A percentile compares a stretch with the other conserved stretches of the same genome.
phyloP scores from a whole-genome alignment of 2,113 vertebrate genomes.

The Danio rerio region DNA sequence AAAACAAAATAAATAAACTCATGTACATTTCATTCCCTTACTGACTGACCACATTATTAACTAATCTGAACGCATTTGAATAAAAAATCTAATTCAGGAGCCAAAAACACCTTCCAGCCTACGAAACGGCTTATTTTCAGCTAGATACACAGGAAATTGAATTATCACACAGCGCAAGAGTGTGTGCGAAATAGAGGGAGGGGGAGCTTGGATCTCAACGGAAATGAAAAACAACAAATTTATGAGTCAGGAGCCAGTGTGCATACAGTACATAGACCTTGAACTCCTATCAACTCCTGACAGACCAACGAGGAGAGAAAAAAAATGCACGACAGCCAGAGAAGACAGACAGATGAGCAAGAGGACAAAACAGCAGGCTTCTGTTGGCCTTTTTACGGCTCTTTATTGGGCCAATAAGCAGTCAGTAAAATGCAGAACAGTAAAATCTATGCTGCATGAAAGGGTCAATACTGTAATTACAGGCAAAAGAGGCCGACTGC shows the following conservation, averaged over 20 bases:
- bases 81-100: background rate
- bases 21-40: no score
- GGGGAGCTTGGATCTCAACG: background rate
- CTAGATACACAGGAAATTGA: conserved; percentile 9
- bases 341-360: background rate
- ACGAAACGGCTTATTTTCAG: background rate
- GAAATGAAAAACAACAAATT: background rate
- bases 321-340: background rate
- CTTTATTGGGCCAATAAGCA: background rate
- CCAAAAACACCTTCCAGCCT: background rate
- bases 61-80: background rate
- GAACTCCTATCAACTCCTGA: background rate
- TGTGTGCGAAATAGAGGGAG: background rate
- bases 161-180: background rate
- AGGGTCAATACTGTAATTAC: no score
- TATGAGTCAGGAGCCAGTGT: conserved; percentile 6
- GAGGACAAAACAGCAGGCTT: background rate
- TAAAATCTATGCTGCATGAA: no score
- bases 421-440: background rate
- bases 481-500: background rate
- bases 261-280: conserved; percentile 16
- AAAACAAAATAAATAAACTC: no score
- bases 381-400: background rate
- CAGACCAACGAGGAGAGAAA: background rate
- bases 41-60: no score